Evolutionary conservation across 2,113 vertebrate species (phyloP).

Genomic region (Petromus typicus): DNA sequence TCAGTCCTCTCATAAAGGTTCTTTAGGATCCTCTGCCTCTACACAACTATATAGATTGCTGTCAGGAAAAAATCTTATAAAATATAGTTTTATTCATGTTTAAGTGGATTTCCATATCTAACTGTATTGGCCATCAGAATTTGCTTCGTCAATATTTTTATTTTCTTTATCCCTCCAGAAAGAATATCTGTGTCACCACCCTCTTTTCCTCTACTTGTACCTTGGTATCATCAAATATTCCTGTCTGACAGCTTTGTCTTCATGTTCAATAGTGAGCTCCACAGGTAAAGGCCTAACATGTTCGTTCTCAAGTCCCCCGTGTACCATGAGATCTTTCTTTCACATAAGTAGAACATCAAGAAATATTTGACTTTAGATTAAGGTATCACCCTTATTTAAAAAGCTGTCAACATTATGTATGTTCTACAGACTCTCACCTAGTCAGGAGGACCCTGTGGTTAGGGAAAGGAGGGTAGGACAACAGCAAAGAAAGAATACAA

Average conservation of each 20-base stretch:
- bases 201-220: neutral
- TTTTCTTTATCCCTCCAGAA: conserved; percentile 54
- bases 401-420: neutral
- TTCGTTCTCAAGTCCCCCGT: neutral
- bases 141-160: conserved; percentile 30
- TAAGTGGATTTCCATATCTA: conserved; percentile 31
- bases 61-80: neutral
- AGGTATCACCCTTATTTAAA: neutral
- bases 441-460: neutral
- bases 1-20: neutral
- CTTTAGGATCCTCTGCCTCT: neutral
- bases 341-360: neutral
- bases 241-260: neutral
- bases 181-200: neutral
- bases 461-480: neutral
- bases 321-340: neutral
- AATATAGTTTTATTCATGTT: conserved; percentile 30
- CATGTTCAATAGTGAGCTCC: neutral
- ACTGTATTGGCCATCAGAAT: conserved; percentile 1
- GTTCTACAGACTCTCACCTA: neutral
- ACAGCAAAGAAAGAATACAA: neutral
- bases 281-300: neutral
- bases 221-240: neutral
- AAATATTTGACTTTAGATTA: conserved; percentile 7
- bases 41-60: neutral